phyloP scores from a whole-genome alignment of 2,888 invertebrate species.

The Hypena proboscidalis region DNA sequence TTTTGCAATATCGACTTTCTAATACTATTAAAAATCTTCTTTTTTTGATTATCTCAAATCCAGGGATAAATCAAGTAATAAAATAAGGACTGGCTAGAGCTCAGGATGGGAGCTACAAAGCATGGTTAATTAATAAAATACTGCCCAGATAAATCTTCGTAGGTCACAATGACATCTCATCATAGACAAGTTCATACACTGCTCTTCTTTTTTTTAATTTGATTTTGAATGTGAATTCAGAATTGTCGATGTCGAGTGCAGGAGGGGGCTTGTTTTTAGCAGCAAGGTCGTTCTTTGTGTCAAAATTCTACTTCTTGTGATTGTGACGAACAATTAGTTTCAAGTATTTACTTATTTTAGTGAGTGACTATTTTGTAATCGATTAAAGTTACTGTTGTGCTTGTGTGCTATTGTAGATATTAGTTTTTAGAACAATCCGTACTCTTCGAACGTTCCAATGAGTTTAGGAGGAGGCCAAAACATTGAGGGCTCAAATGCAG shows the following conservation, averaged over 20 bases:
- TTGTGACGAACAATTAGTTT: slow-evolving; percentile 74
- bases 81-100: too few relatives aligned
- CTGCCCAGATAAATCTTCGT: too few relatives aligned
- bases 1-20: too few relatives aligned
- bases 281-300: slow-evolving; percentile 89
- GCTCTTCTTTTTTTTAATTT: too few relatives aligned
- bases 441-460: slow-evolving; percentile 89
- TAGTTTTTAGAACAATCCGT: slow-evolving; percentile 65
- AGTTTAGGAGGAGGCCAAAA: slow-evolving; percentile 91
- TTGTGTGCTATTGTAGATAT: slow-evolving; percentile 68
- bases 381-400: slow-evolving; percentile 63
- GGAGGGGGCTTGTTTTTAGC: slow-evolving; percentile 82
- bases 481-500: slow-evolving; percentile 91
- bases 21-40: too few relatives aligned
- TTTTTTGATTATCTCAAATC: too few relatives aligned
- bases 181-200: too few relatives aligned
- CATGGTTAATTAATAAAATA: too few relatives aligned
- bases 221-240: too few relatives aligned
- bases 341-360: slow-evolving; percentile 66
- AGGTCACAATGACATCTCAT: too few relatives aligned
- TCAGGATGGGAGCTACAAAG: too few relatives aligned
- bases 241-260: slow-evolving; percentile 43
- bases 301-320: slow-evolving; percentile 78
- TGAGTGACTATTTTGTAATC: slow-evolving; percentile 72
- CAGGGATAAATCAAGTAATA: too few relatives aligned